phyloP scores from a whole-genome alignment of 2,797 vertebrate genomes.

The Pangasius krempfi region DNA sequence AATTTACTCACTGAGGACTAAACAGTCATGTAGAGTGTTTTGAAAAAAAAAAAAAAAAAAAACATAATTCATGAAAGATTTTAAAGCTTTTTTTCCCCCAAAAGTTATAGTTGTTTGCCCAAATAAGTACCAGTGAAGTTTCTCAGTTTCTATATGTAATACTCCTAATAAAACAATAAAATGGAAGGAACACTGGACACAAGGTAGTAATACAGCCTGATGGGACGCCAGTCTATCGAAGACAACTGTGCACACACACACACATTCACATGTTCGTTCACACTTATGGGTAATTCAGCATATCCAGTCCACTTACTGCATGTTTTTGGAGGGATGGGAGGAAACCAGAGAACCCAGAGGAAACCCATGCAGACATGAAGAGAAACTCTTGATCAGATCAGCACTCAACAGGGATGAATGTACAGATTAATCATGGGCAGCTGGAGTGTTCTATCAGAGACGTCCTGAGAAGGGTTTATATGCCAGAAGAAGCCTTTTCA shows the following conservation, averaged over 20 bases:
- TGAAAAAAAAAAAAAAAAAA: no score
- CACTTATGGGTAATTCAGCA: neutral
- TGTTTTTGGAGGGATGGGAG: neutral
- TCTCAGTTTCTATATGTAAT: neutral
- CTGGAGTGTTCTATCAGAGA: constrained; percentile 8
- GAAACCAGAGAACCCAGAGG: neutral
- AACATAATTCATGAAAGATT: neutral
- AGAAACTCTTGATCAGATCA: neutral
- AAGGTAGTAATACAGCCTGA: neutral
- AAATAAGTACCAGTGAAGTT: neutral
- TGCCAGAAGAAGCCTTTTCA: constrained; percentile 38
- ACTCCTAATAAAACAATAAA: neutral
- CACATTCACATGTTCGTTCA: neutral
- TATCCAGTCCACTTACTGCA: neutral
- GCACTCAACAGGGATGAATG: constrained; percentile 1
- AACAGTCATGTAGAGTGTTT: neutral
- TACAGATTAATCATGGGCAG: neutral
- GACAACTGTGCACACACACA: neutral
- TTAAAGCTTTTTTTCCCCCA: neutral
- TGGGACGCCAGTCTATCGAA: neutral
- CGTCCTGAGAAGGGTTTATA: constrained; percentile 23
- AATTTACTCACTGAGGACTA: neutral
- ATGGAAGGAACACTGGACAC: neutral
- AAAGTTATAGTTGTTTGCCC: neutral
- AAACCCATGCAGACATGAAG: neutral